Evolutionary conservation across 2,888 invertebrate genomes (phyloP), one percentile per base, ranked within the genome.

Genomic region (Melanostoma mellinum): DNA sequence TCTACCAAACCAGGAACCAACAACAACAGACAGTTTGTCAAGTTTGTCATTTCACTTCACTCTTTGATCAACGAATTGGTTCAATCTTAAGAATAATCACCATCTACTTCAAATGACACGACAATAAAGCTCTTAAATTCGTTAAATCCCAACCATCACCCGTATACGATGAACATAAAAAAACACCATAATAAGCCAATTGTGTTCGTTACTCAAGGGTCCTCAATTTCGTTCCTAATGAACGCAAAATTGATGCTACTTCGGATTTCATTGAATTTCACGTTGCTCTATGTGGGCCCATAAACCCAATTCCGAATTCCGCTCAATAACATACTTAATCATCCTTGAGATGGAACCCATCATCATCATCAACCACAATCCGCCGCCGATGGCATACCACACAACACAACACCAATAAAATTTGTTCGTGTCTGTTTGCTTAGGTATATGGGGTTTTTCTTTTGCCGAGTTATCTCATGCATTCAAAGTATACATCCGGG

Each of bases 401-500:
- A 30, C 36, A n/a, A 6, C 42, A 6, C 30, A n/a, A 44, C 30
- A 63, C n/a, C 56, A 56, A 74, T 67, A 73, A 72, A 67, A 72
- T 63, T 61, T 9, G 9, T 8, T 20, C 42, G 48, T 78, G 52
- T 50, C n/a, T 61, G 50, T 67, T 55, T 56, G 50, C 10, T 56
- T 40, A 48, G 61, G 36, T 61, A 48, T 38, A 55, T 44, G 44
- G 58, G 74, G 44, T 58, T 74, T 71, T 65, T 68, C 46, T 63
- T 63, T 77, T 6, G 55, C 48, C 63, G 52, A 56, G 46, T 50
- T 73, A 61, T 73, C 56, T 68, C 63, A 77, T 77, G 77, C 77
- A 82, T 77, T 77, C 72, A 73, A 63, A 61, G 72, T 20, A 20
- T 72, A 80, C 71, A 80, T 80, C 71, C 80, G 80, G 80, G 63